These are phyloP conservation scores for Spilogale gracilis DNA, from an alignment of 2,113 vertebrate genomes.

Conservation along the genomic window DNA sequence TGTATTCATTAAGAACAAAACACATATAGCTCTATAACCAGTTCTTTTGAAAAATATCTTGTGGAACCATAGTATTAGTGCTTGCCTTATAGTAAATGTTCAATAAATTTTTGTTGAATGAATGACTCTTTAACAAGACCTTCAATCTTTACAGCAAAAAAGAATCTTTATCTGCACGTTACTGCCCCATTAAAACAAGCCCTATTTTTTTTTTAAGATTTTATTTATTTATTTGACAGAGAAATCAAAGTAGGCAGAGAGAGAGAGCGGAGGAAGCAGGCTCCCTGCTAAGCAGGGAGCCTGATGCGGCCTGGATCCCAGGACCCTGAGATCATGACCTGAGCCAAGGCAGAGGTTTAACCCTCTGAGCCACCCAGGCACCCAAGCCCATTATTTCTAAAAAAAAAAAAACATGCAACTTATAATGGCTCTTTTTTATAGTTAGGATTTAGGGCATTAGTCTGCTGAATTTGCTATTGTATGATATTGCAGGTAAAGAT, in stretches of 20 bases:
- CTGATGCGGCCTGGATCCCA: no score
- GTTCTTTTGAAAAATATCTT: not conserved
- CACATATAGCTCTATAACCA: not conserved
- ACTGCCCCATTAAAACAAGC: not conserved
- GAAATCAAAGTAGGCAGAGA: no score
- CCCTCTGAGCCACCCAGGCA: no score
- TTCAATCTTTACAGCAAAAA: not conserved
- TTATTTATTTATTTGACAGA: no score
- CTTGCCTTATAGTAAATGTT: not conserved
- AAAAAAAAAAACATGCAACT: not conserved
- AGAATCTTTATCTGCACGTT: not conserved
- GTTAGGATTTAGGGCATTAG: not conserved
- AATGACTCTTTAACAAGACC: constrained; percentile 6
- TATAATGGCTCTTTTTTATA: not conserved
- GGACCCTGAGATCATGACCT: no score
- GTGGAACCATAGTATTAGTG: not conserved
- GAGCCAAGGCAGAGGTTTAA: no score
- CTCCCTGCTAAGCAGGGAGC: no score
- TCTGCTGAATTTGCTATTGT: not conserved
- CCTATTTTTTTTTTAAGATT: not conserved
- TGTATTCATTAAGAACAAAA: not conserved
- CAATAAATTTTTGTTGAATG: constrained; percentile 28
- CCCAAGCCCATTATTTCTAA: not conserved
- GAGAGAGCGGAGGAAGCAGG: no score
- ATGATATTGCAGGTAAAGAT: not conserved